Evolutionary conservation across 2,113 vertebrate species (phyloP).

Genomic region (Pollachius pollachius): DNA sequence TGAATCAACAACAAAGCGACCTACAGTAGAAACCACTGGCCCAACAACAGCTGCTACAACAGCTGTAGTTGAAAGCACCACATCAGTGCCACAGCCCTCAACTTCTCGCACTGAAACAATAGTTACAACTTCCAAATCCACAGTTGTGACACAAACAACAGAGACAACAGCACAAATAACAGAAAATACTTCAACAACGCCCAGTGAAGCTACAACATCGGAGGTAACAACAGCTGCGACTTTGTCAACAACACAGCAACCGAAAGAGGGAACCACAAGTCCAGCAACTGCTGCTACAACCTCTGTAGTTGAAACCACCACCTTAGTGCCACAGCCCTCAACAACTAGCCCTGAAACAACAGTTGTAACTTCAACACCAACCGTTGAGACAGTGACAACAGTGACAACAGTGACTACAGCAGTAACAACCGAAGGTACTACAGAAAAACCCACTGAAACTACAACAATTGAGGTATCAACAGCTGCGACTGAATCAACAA

Average conservation of each 20-base stretch:
- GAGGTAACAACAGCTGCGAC: neutral
- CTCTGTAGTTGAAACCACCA: rapidly evolving
- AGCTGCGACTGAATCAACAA: too few species aligned
- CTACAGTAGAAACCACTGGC: neutral
- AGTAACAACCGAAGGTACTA: too few species aligned
- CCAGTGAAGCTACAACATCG: neutral
- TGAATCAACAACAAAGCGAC: constrained; percentile 3
- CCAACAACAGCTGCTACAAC: neutral
- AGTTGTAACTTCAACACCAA: neutral
- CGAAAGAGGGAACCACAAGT: neutral
- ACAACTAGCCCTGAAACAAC: neutral
- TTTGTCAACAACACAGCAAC: constrained; percentile 1
- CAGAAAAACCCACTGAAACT: too few species aligned
- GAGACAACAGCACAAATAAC: neutral
- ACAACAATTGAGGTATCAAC: too few species aligned
- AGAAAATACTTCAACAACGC: rapidly evolving
- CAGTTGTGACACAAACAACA: neutral
- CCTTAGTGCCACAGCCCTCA: rapidly evolving
- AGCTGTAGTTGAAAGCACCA: rapidly evolving
- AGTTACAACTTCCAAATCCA: too few species aligned
- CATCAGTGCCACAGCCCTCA: neutral
- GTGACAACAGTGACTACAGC: too few species aligned
- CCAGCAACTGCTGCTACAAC: neutral
- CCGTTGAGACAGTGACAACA: too few species aligned
- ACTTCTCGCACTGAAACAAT: neutral